Base-by-base conservation (phyloP, 1,140 invertebrate species). In the Rhopalosiphum maidis region DNA sequence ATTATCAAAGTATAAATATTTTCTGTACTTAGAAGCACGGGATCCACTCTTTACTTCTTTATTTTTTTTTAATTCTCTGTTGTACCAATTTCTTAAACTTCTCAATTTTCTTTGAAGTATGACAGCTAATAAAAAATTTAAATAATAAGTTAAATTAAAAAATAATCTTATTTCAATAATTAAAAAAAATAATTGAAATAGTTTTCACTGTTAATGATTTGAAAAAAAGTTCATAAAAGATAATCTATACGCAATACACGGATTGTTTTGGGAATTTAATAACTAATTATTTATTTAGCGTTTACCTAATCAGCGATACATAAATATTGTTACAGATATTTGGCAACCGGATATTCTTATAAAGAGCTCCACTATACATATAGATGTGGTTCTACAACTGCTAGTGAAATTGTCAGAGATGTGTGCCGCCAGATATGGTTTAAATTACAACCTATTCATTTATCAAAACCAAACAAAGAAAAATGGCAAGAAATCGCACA, bases 311-410 rank as follows among this genome's bases (percentile, higher is more conserved):
- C 77, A 83, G n/a, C n/a, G 77, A 83, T 83, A 77, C 54, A 3
- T 55, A 68, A 83, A 91, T 77, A 91, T 91, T 68, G 41, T 94
- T 94, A 87, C 89, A 94, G 94, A 93, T 94, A 94, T 60, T 91
- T 94, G 41, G 94, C 94, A 41, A 93, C 77, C 87, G 94, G 94
- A 46, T 91, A 88, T 82, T 94, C 94, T 37, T 94, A 94, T 82
- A 94, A 68, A 37, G 94, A 94, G 87, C 41, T 94, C 23, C 94
- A 94, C 86, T 94, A 94, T 92, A 51, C 91, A 51, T 94, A 94
- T 86, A 87, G 94, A 88, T 41, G 94, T 23, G 94, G 94, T n/a
- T 90, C 91, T 55, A 94, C 94, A 89, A 94, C 94, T 55, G 94
- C 94, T n/a, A 94, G 94, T 89, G 68, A 94, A 48, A 94, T 94